Base-by-base conservation (phyloP, 1,140 invertebrate genomes). In the Himalopsyche phryganea region DNA sequence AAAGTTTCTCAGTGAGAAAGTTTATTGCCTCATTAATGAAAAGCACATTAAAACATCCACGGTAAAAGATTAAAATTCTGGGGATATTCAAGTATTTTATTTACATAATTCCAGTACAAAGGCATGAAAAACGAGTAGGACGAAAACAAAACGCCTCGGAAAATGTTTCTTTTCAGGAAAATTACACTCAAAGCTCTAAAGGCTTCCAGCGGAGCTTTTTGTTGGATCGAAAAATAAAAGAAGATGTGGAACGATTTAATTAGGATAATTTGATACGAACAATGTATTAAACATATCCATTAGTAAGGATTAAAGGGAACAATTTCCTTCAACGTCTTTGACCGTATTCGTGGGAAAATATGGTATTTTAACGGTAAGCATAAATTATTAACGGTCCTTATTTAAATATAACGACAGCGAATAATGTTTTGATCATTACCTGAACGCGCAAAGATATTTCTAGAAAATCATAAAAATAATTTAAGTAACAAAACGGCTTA, bases 211-310 rank as follows among this genome's bases (percentile, higher is more conserved):
- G n/a, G 38, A n/a, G 38, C 15, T 15, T n/a, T 15, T 15, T 13
- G 38, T 40, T 11, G 38, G 38, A 40, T 15, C 38, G 38, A 40
- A 15, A 40, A 28, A 28, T 3, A 28, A 28, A 28, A 28, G 23
- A 28, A 28, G 9, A 28, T 15, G 11, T 15, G n/a, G 13, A 33
- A 14, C 33, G 32, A 50, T 50, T 50, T 50, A 33, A 50, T 50
- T 50, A 50, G 28, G 33, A 50, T 50, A 50, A 50, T 50, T 50
- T 50, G 35, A 50, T 36, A 15, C 10, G 47, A 35, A 50, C 47
- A 50, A 50, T 50, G 47, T 50, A 20, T 50, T 35, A 50, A 50
- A 50, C 47, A 50, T 50, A 47, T 36, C 47, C 47, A 50, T 50
- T 19, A 20, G 14, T 13, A 10, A n/a, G 11, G 4, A 20, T 28